Conservation (phyloP, 2,797 vertebrate species). For the Danio tinwini region DNA sequence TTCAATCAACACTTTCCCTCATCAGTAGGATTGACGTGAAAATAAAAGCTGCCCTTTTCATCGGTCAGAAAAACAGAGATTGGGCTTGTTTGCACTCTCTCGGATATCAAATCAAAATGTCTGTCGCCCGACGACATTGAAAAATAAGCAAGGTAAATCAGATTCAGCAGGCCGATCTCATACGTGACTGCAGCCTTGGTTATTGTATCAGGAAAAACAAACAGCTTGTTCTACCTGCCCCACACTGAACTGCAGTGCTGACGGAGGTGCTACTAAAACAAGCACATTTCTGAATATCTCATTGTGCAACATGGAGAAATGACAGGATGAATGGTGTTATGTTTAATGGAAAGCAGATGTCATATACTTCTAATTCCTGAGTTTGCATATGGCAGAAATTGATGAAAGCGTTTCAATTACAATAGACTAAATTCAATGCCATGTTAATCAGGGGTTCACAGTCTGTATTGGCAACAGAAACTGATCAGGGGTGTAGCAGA, state of each 20-base stretch:
- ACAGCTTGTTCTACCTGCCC: conserved; percentile 33
- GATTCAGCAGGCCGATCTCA: conserved; percentile 12
- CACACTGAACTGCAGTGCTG: conserved; percentile 13
- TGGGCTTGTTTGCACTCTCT: background rate
- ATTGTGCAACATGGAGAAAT: conserved; percentile 4
- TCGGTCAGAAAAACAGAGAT: background rate
- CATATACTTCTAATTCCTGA: background rate
- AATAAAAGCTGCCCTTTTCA: background rate
- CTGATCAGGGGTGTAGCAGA: no score
- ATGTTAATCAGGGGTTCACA: background rate
- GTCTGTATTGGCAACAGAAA: background rate
- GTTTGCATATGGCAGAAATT: conserved; percentile 1
- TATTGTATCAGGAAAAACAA: conserved; percentile 32
- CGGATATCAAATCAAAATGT: conserved; percentile 7
- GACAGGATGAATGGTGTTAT: background rate
- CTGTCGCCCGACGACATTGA: background rate
- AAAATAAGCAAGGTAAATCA: conserved; percentile 42
- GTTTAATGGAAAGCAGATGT: conserved; percentile 14
- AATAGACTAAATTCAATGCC: background rate
- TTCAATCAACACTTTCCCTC: background rate
- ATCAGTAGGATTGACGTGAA: background rate
- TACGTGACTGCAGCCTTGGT: background rate
- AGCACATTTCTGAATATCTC: conserved; percentile 38
- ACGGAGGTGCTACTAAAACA: conserved; percentile 31
- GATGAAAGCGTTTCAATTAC: background rate